These are phyloP conservation scores for Otocyon megalotis DNA, from an alignment of 2,113 vertebrate genomes.

Conservation along the genomic window DNA sequence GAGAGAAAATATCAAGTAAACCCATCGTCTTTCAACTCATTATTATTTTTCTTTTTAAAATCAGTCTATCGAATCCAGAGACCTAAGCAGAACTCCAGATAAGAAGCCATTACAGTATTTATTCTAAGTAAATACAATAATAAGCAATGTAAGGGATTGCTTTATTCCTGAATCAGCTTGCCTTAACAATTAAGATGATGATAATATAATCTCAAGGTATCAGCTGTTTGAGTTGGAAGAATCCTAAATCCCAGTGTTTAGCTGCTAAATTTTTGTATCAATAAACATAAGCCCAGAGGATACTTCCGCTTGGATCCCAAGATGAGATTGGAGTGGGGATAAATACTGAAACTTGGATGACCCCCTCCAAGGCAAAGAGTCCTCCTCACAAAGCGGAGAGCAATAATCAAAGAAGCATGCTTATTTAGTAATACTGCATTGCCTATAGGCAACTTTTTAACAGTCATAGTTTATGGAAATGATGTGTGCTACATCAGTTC, in stretches of 20 bases:
- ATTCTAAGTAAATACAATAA: neutral
- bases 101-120: neutral
- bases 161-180: neutral
- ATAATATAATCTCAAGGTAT: neutral
- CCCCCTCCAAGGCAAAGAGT: neutral
- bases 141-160: neutral
- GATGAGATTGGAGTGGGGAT: neutral
- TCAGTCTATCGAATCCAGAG: neutral
- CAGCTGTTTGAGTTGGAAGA: neutral
- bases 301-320: neutral
- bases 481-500: neutral
- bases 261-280: neutral
- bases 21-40: neutral
- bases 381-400: neutral
- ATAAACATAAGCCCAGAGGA: neutral
- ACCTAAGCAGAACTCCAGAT: neutral
- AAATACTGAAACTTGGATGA: neutral
- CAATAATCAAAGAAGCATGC: neutral
- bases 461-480: neutral
- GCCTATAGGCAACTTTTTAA: neutral
- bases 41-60: conserved; percentile 19
- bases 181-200: neutral
- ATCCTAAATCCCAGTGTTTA: neutral
- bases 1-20: neutral
- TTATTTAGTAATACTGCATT: neutral